These are phyloP conservation scores for Drosophila nigritarsus DNA, from an alignment of 2,888 invertebrate genomes.

Conservation along the genomic window DNA sequence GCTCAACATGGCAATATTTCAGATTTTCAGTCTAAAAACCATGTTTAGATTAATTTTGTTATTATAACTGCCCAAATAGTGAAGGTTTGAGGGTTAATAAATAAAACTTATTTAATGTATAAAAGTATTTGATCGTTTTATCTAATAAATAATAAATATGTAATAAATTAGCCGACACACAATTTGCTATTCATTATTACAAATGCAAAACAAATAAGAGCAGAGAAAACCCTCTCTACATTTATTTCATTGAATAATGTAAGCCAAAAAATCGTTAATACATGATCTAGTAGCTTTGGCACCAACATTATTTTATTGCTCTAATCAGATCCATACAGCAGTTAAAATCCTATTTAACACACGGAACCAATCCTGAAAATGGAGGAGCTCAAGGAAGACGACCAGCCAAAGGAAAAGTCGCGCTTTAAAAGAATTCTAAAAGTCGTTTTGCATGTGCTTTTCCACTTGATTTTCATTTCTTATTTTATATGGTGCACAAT, in stretches of 20 bases:
- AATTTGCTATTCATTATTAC: too few relatives aligned
- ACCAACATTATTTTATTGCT: not conserved
- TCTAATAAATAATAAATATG: too few relatives aligned
- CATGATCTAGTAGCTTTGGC: not conserved
- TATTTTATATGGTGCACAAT: conserved; percentile 39
- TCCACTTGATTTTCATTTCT: conserved; percentile 36
- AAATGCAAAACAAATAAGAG: too few relatives aligned
- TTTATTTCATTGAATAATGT: too few relatives aligned
- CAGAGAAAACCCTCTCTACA: too few relatives aligned
- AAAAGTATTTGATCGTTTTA: not conserved
- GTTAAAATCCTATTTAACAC: not conserved
- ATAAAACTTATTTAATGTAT: not conserved
- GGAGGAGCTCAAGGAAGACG: not conserved
- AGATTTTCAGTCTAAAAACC: conserved; percentile 1
- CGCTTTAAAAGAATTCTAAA: not conserved
- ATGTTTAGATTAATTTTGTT: not conserved
- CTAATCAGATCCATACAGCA: too few relatives aligned
- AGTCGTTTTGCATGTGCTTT: conserved; percentile 15
- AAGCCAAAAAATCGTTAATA: not conserved
- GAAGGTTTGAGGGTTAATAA: not conserved
- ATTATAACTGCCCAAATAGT: not conserved
- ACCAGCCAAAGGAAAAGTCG: not conserved
- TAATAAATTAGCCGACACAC: too few relatives aligned
- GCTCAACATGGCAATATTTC: conserved; percentile 37
- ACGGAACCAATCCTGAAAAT: not conserved